A percentile compares a stretch with the other conserved stretches of the same genome.
Conservation (phyloP, 1,140 invertebrate species). For the Aphaenogaster floridana region DNA sequence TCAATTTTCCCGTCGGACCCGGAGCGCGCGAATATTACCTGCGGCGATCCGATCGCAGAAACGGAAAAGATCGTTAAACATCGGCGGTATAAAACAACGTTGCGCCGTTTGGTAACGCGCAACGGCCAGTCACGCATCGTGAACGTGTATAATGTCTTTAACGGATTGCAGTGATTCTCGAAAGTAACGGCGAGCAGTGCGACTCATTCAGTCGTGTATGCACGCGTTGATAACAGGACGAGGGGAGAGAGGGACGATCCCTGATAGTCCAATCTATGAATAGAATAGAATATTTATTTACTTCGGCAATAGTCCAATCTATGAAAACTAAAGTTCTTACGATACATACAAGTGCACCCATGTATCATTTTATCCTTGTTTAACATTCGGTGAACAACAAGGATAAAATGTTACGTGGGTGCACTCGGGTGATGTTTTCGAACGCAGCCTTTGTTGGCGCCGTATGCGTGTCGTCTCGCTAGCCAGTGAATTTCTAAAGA, state of each 20-base stretch:
- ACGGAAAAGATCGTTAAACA: constrained; percentile 30
- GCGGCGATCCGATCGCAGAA: neutral
- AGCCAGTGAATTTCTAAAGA: neutral
- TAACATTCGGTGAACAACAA: no score
- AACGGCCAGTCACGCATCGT: constrained; percentile 57
- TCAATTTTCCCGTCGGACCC: neutral
- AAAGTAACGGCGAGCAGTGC: constrained; percentile 62
- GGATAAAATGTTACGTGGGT: no score
- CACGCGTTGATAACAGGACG: constrained; percentile 17
- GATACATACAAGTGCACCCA: neutral
- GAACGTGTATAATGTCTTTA: constrained; percentile 64
- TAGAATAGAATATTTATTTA: no score
- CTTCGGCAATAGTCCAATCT: neutral
- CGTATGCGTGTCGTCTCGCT: neutral
- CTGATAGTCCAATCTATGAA: neutral
- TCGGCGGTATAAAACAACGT: constrained; percentile 22
- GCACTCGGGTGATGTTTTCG: no score
- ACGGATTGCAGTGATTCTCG: constrained; percentile 65
- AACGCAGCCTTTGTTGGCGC: no score
- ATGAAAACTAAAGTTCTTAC: neutral
- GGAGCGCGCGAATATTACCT: neutral
- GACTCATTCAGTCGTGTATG: constrained; percentile 34
- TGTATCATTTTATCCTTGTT: no score
- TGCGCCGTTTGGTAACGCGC: constrained; percentile 57
- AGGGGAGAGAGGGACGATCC: neutral